Percentiles rank a stretch among this genome's conserved stretches.
phyloP scores from a whole-genome alignment of 2,888 invertebrate species.

The Erebia aethiops region DNA sequence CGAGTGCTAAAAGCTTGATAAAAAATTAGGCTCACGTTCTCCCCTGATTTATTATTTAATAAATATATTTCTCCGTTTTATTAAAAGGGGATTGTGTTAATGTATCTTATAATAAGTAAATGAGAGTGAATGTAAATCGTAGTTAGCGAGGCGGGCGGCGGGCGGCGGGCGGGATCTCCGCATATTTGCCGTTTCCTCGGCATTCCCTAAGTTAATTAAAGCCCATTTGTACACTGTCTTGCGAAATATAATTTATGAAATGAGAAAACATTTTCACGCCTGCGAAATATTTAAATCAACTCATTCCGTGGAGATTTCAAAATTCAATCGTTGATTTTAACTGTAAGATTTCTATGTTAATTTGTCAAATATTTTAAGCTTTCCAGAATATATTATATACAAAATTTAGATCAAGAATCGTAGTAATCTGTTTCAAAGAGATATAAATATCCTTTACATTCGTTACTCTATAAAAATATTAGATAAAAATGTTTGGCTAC shows the following conservation, averaged over 20 bases:
- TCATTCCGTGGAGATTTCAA: constrained; percentile 27
- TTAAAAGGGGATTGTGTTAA: constrained; percentile 37
- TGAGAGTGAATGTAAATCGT: constrained; percentile 71
- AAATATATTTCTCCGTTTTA: constrained; percentile 27
- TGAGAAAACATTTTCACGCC: constrained; percentile 61
- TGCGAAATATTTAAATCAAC: constrained; percentile 59
- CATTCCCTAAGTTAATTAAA: constrained; percentile 80
- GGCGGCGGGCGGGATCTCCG: constrained; percentile 58
- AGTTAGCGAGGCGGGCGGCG: constrained; percentile 60
- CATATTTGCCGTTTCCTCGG: constrained; percentile 75
- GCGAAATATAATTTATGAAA: constrained; percentile 76
- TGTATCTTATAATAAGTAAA: constrained; percentile 63
- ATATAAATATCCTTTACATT: not conserved
- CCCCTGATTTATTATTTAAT: constrained; percentile 27
- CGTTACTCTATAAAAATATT: not conserved
- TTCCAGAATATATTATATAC: not conserved
- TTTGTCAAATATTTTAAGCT: not conserved
- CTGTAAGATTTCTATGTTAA: not conserved
- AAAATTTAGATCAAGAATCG: not conserved
- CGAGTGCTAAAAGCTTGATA: not conserved
- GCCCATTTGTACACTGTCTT: constrained; percentile 78
- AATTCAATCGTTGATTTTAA: constrained; percentile 4
- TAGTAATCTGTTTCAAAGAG: not conserved
- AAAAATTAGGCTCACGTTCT: constrained; percentile 32
- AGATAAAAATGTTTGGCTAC: not conserved